Evolutionary conservation across 2,888 invertebrate genomes (phyloP).

Genomic region (Platynereis dumerilii): DNA sequence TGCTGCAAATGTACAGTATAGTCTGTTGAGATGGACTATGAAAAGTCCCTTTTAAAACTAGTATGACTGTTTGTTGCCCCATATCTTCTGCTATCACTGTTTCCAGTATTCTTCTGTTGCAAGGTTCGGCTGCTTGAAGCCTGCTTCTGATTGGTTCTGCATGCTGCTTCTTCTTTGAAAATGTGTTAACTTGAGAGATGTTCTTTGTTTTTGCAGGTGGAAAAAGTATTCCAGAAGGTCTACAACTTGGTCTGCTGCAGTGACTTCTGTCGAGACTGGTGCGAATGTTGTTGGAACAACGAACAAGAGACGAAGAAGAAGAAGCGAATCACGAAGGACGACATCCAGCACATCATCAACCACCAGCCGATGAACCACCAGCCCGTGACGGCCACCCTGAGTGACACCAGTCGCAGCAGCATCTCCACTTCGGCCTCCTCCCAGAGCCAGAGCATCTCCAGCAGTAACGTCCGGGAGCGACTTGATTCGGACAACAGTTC

Average conservation of each 20-base stretch:
- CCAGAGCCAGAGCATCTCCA: slow-evolving; percentile 6
- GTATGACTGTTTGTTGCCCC: too few relatives aligned
- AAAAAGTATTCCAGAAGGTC: slow-evolving; percentile 28
- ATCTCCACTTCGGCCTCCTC: slow-evolving; percentile 37
- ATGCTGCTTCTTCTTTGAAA: too few relatives aligned
- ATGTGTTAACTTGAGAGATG: too few relatives aligned
- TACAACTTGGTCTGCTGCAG: slow-evolving; percentile 40
- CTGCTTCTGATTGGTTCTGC: too few relatives aligned
- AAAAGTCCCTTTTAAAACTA: too few relatives aligned
- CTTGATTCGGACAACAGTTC: slow-evolving; percentile 47
- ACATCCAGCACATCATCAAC: slow-evolving; percentile 56
- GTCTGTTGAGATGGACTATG: too few relatives aligned
- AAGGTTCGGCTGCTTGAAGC: too few relatives aligned
- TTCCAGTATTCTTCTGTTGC: too few relatives aligned
- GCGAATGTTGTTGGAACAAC: slow-evolving; percentile 45
- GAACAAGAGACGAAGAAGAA: slow-evolving; percentile 9
- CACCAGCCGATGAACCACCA: slow-evolving; percentile 37
- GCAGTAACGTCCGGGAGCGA: slow-evolving; percentile 42
- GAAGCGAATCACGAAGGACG: slow-evolving; percentile 47
- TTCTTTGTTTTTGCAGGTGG: slow-evolving; percentile 23
- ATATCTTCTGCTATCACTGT: too few relatives aligned
- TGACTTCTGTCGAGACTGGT: slow-evolving; percentile 38
- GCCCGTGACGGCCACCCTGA: slow-evolving; percentile 13
- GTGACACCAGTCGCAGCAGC: slow-evolving; percentile 29
- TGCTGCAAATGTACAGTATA: too few relatives aligned